Conservation (phyloP, 1,140 invertebrate species). For the Elysia chlorotica region DNA sequence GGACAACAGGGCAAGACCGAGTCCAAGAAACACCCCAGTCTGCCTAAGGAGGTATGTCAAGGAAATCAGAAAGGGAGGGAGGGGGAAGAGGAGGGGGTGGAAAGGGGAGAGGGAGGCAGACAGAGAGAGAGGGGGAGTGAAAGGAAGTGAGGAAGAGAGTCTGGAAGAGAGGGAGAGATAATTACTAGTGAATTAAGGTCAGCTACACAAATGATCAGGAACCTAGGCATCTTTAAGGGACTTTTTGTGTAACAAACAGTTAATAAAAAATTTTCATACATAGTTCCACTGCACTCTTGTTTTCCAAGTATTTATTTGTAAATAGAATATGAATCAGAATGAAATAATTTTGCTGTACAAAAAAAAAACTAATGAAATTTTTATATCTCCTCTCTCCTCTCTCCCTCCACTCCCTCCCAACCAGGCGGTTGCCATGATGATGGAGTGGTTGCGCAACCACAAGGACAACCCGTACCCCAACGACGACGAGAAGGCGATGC, state of each 20-base stretch:
- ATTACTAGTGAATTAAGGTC: neutral
- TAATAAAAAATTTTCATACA: no score
- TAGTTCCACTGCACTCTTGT: no score
- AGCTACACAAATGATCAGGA: neutral
- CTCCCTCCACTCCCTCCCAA: neutral
- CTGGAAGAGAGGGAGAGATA: neutral
- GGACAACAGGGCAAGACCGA: conserved; percentile 44
- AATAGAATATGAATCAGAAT: no score
- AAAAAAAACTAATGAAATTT: no score
- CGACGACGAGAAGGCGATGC: conserved; percentile 62
- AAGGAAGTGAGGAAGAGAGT: conserved; percentile 4
- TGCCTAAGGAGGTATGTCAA: conserved; percentile 60
- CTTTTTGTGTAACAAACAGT: neutral
- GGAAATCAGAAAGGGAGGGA: no score
- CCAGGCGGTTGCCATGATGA: conserved; percentile 60
- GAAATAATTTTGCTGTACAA: no score
- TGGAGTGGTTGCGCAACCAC: conserved; percentile 62
- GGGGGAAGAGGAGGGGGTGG: no score
- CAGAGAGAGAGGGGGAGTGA: conserved; percentile 4
- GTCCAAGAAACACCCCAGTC: conserved; percentile 58
- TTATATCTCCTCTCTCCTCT: neutral
- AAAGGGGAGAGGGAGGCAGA: no score
- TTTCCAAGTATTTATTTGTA: neutral
- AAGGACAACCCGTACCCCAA: conserved; percentile 64
- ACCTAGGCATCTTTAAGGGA: neutral